A percentile compares a stretch with the other conserved stretches of the same genome.
Conservation (phyloP, 2,888 invertebrate species). For the Pachliopta kotzebuea region DNA sequence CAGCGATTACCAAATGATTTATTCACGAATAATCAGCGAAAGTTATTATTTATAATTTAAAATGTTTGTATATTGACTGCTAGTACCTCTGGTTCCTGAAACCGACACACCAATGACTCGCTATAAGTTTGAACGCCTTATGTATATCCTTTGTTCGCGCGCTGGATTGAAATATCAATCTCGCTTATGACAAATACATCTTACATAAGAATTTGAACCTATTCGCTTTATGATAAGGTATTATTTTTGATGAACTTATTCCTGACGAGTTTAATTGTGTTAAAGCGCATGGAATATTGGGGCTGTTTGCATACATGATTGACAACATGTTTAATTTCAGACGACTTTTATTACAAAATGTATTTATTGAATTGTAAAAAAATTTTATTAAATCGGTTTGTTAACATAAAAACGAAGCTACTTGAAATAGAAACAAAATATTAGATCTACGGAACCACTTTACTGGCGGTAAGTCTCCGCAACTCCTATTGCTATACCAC, state of each 20-base stretch:
- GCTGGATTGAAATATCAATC: slow-evolving; percentile 25
- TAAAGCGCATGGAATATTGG: not conserved
- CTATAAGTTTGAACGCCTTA: slow-evolving; percentile 15
- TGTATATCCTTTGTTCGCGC: slow-evolving; percentile 20
- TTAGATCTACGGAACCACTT: too few relatives aligned
- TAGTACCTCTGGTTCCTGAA: slow-evolving; percentile 9
- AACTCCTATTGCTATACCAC: too few relatives aligned
- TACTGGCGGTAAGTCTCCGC: too few relatives aligned
- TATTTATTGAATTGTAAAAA: too few relatives aligned
- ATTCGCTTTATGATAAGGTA: not conserved
- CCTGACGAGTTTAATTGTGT: not conserved
- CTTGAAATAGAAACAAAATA: too few relatives aligned
- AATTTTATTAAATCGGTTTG: too few relatives aligned
- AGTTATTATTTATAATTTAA: too few relatives aligned
- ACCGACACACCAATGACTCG: slow-evolving; percentile 9
- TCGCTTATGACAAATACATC: slow-evolving; percentile 2
- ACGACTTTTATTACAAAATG: too few relatives aligned
- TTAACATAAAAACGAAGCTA: too few relatives aligned
- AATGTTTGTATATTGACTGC: too few relatives aligned
- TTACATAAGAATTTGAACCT: not conserved
- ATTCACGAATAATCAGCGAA: too few relatives aligned
- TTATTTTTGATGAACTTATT: not conserved
- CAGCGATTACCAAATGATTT: slow-evolving; percentile 32
- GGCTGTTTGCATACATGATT: not conserved
- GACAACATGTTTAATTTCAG: too few relatives aligned